Evolutionary conservation across 2,113 vertebrate genomes (phyloP).

Genomic region (Pristiophorus japonicus): DNA sequence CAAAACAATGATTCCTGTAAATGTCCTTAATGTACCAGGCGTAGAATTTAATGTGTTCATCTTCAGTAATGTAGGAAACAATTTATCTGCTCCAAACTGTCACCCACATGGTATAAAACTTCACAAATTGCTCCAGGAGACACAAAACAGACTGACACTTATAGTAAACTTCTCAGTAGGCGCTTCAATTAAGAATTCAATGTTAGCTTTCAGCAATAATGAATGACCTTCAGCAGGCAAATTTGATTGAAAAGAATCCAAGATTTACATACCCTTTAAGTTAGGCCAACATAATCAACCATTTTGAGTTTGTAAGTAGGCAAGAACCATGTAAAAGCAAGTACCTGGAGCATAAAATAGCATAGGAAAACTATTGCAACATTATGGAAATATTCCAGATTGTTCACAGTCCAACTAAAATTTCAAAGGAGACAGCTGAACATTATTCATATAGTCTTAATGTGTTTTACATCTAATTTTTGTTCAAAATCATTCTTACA

Average conservation of each 20-base stretch:
- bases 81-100: background rate
- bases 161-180: background rate
- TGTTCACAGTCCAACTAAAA: background rate
- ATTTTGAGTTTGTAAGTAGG: background rate
- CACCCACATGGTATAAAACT: background rate
- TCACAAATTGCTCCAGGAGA: background rate
- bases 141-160: background rate
- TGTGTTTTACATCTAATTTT: background rate
- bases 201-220: background rate
- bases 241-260: background rate
- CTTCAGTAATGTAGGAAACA: background rate
- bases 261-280: background rate
- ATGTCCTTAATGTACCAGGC: background rate
- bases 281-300: background rate
- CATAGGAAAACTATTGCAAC: background rate
- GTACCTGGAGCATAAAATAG: background rate
- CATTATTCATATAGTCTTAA: background rate
- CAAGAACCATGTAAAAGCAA: background rate
- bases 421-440: background rate
- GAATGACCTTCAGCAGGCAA: background rate
- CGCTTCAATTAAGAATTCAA: background rate
- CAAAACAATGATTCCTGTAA: constrained; percentile 10
- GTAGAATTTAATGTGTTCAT: background rate
- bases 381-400: background rate
- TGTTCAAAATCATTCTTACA: background rate